A percentile compares a stretch with the other conserved stretches of the same genome.
phyloP scores from a whole-genome alignment of 2,888 invertebrate species.

The Tridacna crocea region DNA sequence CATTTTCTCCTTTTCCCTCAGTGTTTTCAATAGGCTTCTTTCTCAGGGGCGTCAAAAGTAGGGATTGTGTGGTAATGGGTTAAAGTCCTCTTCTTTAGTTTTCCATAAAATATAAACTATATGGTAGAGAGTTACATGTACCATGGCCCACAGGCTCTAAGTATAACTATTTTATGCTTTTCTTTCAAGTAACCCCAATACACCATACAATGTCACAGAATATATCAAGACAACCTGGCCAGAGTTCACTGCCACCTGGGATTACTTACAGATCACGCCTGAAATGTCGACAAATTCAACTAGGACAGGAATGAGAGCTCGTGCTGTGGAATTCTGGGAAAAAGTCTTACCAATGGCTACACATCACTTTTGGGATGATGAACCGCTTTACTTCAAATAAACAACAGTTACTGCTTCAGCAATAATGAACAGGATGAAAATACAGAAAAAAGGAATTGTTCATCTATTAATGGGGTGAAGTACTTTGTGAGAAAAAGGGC shows the following conservation, averaged over 20 bases:
- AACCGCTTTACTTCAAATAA: neutral
- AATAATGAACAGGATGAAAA: no score
- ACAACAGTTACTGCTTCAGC: neutral
- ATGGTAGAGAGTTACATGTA: neutral
- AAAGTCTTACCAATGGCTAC: constrained; percentile 14
- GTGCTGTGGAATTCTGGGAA: constrained; percentile 23
- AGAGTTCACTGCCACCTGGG: constrained; percentile 6
- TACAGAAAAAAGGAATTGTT: no score
- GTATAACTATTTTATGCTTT: neutral
- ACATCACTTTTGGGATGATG: neutral
- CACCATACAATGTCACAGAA: constrained; percentile 19
- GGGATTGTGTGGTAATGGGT: no score
- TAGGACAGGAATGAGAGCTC: constrained; percentile 4
- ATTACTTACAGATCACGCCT: constrained; percentile 20
- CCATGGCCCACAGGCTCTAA: neutral
- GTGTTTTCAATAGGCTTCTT: neutral
- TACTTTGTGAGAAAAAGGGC: no score
- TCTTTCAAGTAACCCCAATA: constrained; percentile 35
- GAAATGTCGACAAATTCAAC: constrained; percentile 16
- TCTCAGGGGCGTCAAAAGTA: no score
- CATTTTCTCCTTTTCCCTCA: neutral
- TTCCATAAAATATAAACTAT: neutral
- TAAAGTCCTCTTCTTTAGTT: no score
- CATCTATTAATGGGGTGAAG: no score
- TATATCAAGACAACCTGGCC: constrained; percentile 31